phyloP scores from a whole-genome alignment of 2,113 vertebrate genomes.

The rabbit (Oryctolagus cuniculus) region mOryCun1.1 NC_091438.1:109487501-109488000 shows the following conservation, averaged over 20 bases:
- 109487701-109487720: slow-evolving; percentile 36
- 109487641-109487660: slow-evolving; percentile 18
- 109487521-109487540: slow-evolving; percentile 44
- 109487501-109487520: background rate
- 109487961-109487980: background rate
- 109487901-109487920: background rate
- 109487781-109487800: slow-evolving; percentile 32
- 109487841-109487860: background rate
- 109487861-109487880: background rate
- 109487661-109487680: background rate
- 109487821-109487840: background rate
- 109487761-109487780: slow-evolving; percentile 45
- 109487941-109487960: background rate
- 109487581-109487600: background rate
- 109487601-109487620: background rate
- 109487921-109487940: background rate
- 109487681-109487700: slow-evolving; percentile 29
- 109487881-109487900: background rate
- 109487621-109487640: background rate
- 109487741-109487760: background rate
- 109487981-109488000: background rate
- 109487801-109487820: slow-evolving; percentile 30
- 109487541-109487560: background rate
- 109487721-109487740: background rate
- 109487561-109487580: background rate